Base-by-base conservation (phyloP, 1,140 invertebrate genomes). In the Drosophila eugracilis region DNA sequence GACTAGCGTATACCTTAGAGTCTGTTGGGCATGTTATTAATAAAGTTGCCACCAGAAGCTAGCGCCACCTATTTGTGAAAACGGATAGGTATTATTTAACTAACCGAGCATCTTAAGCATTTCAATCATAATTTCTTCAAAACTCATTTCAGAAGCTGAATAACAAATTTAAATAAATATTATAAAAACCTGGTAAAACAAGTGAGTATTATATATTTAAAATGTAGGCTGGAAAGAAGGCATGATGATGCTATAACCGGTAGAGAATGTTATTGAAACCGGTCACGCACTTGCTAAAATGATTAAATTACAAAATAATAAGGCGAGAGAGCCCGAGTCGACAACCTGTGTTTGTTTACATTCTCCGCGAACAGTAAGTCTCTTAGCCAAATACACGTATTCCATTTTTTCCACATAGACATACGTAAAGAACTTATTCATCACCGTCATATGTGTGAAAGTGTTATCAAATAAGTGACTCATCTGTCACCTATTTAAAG, bases 391-490 rank as follows among this genome's bases (percentile, higher is more conserved):
- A 28, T 22, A 60, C 7, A 36, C n/a, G 39, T 36, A 45, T 22
- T 57, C 5, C 12, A 48, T 70, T 53, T 32, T 6, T n/a, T n/a
- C n/a, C n/a, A n/a, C n/a, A n/a, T n/a, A n/a, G n/a, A 12, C 54
- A 44, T 21, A 28, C 24, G 28, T 21, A 28, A 34, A 37, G 5
- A 9, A 19, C 36, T 58, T 72, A 72, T 28, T 72, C 69, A 72
- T 50, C 44, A n/a, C 4, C 0, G 6, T 30, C n/a, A n/a, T 4
- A 1, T 30, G 0, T 30, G 4, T 24, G 17, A 6, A 32, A 3
- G 21, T 22, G 32, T 32, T 42, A 34, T 53, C 62, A 34, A 26
- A 22, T 3, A 7, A 6, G 14, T 74, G 70, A 74, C 17, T 74
- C 70, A 73, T 62, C 17, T 36, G 10, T 32, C 26, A 28, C 21